A percentile compares a stretch with the other conserved stretches of the same genome.
Evolutionary conservation across 1,140 invertebrate genomes (phyloP).

Genomic region (Drosophila quadrilineata): DNA sequence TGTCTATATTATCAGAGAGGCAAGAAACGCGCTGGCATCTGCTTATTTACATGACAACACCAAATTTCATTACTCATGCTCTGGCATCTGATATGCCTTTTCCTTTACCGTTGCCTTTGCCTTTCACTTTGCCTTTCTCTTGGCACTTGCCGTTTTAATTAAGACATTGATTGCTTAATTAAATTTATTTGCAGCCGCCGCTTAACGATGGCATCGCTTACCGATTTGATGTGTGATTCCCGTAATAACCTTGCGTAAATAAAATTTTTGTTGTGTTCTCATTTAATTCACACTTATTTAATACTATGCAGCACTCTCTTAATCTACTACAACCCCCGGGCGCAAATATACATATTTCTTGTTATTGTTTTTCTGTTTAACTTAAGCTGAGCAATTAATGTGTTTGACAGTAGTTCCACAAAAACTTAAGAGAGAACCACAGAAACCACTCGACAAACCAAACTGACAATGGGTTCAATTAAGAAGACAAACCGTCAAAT

Average conservation of each 20-base stretch:
- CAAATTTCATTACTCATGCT: slow-evolving; percentile 50
- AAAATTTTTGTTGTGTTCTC: neutral
- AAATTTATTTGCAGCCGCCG: slow-evolving; percentile 41
- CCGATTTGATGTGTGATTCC: slow-evolving; percentile 21
- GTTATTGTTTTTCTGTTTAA: no score
- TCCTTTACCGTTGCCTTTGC: neutral
- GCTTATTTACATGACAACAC: slow-evolving; percentile 54
- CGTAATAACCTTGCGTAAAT: neutral
- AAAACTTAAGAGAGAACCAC: no score
- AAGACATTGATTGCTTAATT: slow-evolving; percentile 68
- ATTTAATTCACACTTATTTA: no score
- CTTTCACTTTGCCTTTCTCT: neutral
- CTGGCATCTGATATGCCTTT: slow-evolving; percentile 19
- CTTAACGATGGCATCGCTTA: slow-evolving; percentile 29
- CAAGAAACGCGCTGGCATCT: slow-evolving; percentile 22
- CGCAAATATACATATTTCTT: no score
- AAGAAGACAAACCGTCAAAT: no score
- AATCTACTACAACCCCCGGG: no score
- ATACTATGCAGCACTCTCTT: no score
- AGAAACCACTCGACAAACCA: no score
- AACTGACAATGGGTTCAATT: no score
- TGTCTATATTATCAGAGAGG: neutral
- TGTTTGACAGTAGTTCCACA: no score
- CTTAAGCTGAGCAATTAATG: no score
- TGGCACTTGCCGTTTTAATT: slow-evolving; percentile 42